Conservation (phyloP, 1,140 invertebrate genomes). For the Drosophila bifasciata region DNA sequence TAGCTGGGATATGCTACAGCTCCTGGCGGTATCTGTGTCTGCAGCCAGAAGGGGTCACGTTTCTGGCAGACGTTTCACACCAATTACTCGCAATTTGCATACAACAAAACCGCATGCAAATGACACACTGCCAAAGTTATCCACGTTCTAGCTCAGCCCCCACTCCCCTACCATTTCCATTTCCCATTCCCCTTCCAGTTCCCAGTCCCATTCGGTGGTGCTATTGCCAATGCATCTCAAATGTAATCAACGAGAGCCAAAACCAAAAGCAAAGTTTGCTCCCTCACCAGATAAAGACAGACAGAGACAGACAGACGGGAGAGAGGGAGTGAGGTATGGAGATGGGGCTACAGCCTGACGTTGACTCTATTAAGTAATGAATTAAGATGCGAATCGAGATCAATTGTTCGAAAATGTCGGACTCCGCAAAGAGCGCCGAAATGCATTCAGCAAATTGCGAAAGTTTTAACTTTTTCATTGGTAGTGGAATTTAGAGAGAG, state of each 20-base stretch:
- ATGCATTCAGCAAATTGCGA: constrained; percentile 69
- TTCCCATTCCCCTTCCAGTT: constrained; percentile 18
- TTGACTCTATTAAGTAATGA: constrained; percentile 75
- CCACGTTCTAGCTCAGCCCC: constrained; percentile 14
- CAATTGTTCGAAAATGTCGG: constrained; percentile 70
- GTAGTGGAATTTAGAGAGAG: constrained; percentile 35
- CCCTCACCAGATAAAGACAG: constrained; percentile 14
- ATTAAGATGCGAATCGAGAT: constrained; percentile 76
- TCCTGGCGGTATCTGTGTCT: constrained; percentile 8
- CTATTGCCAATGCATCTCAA: constrained; percentile 68
- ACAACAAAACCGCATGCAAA: constrained; percentile 76
- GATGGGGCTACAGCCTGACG: constrained; percentile 8
- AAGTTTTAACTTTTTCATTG: constrained; percentile 65
- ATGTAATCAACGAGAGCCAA: constrained; percentile 72
- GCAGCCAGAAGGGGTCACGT: constrained; percentile 61
- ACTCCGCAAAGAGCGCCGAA: constrained; percentile 29
- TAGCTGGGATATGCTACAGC: not conserved
- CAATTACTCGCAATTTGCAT: constrained; percentile 81
- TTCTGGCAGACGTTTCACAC: constrained; percentile 73
- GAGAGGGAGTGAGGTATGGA: too few species aligned
- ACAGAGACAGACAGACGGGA: too few species aligned
- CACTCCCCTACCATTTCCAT: not conserved
- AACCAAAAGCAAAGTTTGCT: constrained; percentile 56
- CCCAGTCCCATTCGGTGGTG: not conserved
- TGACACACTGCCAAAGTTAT: constrained; percentile 71